phyloP scores from a whole-genome alignment of 2,888 invertebrate genomes.

The Papilio gigon region DNA sequence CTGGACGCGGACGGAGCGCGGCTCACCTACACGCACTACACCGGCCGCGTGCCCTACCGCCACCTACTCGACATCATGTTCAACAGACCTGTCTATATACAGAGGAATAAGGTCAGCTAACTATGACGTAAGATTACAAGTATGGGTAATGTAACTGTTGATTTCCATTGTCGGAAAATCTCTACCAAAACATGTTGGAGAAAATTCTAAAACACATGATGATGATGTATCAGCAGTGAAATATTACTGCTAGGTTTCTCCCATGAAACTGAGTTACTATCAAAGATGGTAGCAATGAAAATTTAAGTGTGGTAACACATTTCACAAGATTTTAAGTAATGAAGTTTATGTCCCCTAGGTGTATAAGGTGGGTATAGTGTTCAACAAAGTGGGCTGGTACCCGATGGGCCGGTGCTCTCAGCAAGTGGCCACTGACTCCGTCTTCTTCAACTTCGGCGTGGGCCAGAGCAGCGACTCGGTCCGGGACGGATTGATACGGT shows the following conservation, averaged over 20 bases:
- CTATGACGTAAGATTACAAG: too few relatives aligned
- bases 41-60: slow-evolving; percentile 88
- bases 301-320: too few relatives aligned
- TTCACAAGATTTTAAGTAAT: too few relatives aligned
- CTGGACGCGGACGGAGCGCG: slow-evolving; percentile 90
- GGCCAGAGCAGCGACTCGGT: slow-evolving; percentile 87
- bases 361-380: slow-evolving; percentile 91
- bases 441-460: slow-evolving; percentile 89
- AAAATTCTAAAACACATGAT: too few relatives aligned
- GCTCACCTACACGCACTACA: slow-evolving; percentile 91
- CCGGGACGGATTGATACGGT: slow-evolving; percentile 89
- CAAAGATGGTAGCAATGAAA: too few relatives aligned
- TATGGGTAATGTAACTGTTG: too few relatives aligned
- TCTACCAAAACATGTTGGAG: too few relatives aligned
- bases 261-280: too few relatives aligned
- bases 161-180: too few relatives aligned
- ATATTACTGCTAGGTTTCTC: too few relatives aligned
- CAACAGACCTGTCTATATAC: slow-evolving; percentile 90
- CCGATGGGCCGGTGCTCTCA: slow-evolving; percentile 88
- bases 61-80: slow-evolving; percentile 90
- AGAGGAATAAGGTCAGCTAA: slow-evolving; percentile 84
- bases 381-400: slow-evolving; percentile 92
- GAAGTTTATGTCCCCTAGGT: slow-evolving; percentile 72
- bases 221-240: too few relatives aligned
- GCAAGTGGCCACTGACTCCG: slow-evolving; percentile 86